phyloP scores from a whole-genome alignment of 1,140 invertebrate genomes.

The Homalodisca vitripennis region DNA sequence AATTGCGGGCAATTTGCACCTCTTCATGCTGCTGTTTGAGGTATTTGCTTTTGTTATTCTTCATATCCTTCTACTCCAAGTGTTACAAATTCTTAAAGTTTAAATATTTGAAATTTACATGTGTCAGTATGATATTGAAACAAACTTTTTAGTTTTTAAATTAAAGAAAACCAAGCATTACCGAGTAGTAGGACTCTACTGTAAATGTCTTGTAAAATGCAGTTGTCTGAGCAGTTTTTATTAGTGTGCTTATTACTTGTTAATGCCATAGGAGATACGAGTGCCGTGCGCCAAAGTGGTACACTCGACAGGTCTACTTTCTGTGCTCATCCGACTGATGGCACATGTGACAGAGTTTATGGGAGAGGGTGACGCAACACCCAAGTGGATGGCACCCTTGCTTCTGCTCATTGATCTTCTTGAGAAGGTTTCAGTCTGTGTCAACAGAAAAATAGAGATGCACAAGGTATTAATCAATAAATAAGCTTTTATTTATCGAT shows the following conservation, averaged over 20 bases:
- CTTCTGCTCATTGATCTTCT: constrained; percentile 77
- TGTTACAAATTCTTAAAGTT: too few relatives aligned
- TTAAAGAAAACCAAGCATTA: too few relatives aligned
- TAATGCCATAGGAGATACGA: constrained; percentile 66
- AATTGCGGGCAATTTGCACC: constrained; percentile 67
- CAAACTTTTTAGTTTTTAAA: too few relatives aligned
- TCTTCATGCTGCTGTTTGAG: constrained; percentile 78
- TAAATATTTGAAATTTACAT: too few relatives aligned
- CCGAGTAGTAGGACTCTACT: background rate
- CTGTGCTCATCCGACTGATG: constrained; percentile 57
- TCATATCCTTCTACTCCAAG: too few relatives aligned
- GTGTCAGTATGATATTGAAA: too few relatives aligned
- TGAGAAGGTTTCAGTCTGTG: constrained; percentile 74
- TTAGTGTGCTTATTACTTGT: too few relatives aligned
- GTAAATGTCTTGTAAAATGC: too few relatives aligned
- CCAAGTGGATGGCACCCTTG: constrained; percentile 78
- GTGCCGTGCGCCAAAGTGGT: constrained; percentile 63
- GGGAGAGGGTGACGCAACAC: constrained; percentile 52
- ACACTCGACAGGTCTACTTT: constrained; percentile 54
- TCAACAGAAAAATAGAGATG: constrained; percentile 68
- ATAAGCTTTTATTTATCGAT: too few relatives aligned
- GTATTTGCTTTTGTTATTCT: too few relatives aligned
- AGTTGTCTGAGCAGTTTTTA: too few relatives aligned
- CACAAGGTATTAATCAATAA: constrained; percentile 56
- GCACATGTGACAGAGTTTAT: constrained; percentile 50